Percentiles rank a stretch among this genome's conserved stretches.
phyloP scores from a whole-genome alignment of 2,888 invertebrate species.

The Myopa testacea region DNA sequence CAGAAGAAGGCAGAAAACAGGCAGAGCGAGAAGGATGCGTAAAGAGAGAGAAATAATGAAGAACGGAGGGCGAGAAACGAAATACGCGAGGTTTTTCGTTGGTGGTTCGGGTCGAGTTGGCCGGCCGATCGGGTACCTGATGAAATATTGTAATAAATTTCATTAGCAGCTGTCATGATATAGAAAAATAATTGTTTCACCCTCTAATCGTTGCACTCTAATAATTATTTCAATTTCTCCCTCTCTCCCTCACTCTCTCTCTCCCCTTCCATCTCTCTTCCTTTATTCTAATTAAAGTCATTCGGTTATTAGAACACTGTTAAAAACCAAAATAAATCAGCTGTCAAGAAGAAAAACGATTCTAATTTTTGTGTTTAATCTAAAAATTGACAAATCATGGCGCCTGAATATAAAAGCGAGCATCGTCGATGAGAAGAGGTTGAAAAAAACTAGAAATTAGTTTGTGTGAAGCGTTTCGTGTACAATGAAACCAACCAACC shows the following conservation, averaged over 20 bases:
- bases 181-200: slow-evolving; percentile 9
- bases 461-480: too few species aligned
- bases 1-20: slow-evolving; percentile 2
- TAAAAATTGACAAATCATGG: slow-evolving; percentile 20
- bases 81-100: too few species aligned
- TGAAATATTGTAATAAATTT: neutral
- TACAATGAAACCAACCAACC: neutral
- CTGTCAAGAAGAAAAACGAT: slow-evolving; percentile 7
- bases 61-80: neutral
- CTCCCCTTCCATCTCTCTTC: neutral
- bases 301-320: neutral
- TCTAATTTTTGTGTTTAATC: too few species aligned
- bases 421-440: too few species aligned
- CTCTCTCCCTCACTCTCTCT: neutral
- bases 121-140: too few species aligned
- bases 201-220: neutral
- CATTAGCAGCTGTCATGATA: neutral
- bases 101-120: too few species aligned
- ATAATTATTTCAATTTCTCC: too few species aligned
- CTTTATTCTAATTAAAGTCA: neutral
- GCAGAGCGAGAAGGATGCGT: slow-evolving; percentile 9
- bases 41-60: slow-evolving; percentile 12
- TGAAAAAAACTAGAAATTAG: too few species aligned
- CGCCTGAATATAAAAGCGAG: too few species aligned
- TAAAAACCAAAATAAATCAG: slow-evolving; percentile 26